A percentile compares a stretch with the other conserved stretches of the same genome.
Evolutionary conservation across 2,113 vertebrate genomes (phyloP).

Genomic region (Pseudorhombus dupliciocellatus): DNA sequence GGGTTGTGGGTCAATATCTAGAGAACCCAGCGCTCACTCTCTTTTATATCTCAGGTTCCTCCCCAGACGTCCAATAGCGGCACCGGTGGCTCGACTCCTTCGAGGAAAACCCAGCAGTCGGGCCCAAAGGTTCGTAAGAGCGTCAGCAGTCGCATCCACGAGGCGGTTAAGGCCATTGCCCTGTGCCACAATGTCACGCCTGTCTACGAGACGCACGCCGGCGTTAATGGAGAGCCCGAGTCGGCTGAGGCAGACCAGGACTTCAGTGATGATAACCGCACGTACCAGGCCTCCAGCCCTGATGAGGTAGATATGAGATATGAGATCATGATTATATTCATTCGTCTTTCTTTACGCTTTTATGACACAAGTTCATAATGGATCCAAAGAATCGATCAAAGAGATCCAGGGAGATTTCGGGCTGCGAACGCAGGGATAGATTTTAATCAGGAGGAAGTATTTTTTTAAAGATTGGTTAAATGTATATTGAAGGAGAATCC

Average conservation of each 20-base stretch:
- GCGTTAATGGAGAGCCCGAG: conserved; percentile 84
- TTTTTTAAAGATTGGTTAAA: conserved; percentile 35
- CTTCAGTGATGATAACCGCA: conserved; percentile 92
- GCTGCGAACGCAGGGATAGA: neutral
- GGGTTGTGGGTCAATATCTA: no score
- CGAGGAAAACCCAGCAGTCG: conserved; percentile 78
- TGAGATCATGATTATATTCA: no score
- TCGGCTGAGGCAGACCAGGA: conserved; percentile 93
- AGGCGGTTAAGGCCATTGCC: conserved; percentile 95
- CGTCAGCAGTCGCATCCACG: conserved; percentile 91
- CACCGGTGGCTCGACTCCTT: conserved; percentile 78
- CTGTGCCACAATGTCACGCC: conserved; percentile 98
- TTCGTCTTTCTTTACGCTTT: no score
- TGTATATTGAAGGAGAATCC: conserved; percentile 44
- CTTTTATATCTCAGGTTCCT: conserved; percentile 31
- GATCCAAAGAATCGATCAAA: conserved; percentile 11
- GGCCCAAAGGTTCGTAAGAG: conserved; percentile 94
- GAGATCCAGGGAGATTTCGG: conserved; percentile 36
- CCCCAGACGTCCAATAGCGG: conserved; percentile 62
- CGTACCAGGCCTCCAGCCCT: conserved; percentile 97
- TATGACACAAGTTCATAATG: conserved; percentile 34
- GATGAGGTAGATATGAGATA: conserved; percentile 87
- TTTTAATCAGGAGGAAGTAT: conserved; percentile 28
- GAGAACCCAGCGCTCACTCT: neutral
- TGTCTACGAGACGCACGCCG: conserved; percentile 86